phyloP scores from a whole-genome alignment of 2,113 vertebrate species.

The Heterochromis multidens region DNA sequence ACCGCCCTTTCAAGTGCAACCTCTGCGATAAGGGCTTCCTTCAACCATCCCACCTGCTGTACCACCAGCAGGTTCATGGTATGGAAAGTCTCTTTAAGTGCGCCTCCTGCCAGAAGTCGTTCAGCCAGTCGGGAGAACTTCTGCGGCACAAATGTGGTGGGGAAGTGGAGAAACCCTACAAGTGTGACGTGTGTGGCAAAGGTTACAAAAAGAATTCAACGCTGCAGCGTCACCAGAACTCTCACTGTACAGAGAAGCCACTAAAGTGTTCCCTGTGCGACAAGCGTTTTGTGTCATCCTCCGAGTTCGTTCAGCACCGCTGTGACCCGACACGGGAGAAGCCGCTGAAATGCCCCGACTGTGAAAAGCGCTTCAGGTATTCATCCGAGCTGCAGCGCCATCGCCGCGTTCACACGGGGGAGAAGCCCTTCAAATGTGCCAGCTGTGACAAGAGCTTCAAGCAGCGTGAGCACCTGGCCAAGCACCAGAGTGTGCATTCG shows the following conservation, averaged over 20 bases:
- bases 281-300: conserved; percentile 93
- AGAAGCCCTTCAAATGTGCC: conserved; percentile 96
- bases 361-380: conserved; percentile 95
- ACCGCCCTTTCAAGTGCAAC: conserved; percentile 87
- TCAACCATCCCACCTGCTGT: conserved; percentile 91
- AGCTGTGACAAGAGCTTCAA: conserved; percentile 97
- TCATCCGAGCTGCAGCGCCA: conserved; percentile 94
- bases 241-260: conserved; percentile 89
- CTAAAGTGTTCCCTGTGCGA: conserved; percentile 93
- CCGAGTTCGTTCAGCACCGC: conserved; percentile 93
- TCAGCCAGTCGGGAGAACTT: conserved; percentile 92
- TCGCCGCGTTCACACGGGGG: conserved; percentile 91
- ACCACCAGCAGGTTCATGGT: conserved; percentile 93
- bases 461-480: conserved; percentile 95
- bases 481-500: conserved; percentile 93
- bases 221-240: conserved; percentile 91
- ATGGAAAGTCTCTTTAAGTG: conserved; percentile 96
- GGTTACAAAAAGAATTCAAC: conserved; percentile 93
- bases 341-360: conserved; percentile 94
- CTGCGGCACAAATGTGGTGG: conserved; percentile 91
- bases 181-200: conserved; percentile 90
- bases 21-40: conserved; percentile 93
- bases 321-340: conserved; percentile 92
- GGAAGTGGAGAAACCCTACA: conserved; percentile 87
- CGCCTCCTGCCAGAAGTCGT: conserved; percentile 94